phyloP scores from a whole-genome alignment of 2,797 vertebrate genomes.

The Lagorchestes hirsutus region DNA sequence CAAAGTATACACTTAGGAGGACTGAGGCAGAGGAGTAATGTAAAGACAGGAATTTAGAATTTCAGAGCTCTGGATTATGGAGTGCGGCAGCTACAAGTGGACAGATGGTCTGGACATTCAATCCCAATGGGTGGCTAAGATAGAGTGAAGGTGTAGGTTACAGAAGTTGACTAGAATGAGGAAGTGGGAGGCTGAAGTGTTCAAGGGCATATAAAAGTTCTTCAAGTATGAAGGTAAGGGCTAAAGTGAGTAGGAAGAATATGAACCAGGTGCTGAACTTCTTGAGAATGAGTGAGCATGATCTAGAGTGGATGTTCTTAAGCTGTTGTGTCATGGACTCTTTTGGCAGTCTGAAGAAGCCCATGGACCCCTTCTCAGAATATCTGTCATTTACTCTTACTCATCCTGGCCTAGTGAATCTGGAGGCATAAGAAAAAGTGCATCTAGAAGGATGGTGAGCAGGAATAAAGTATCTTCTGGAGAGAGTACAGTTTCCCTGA shows the following conservation, averaged over 20 bases:
- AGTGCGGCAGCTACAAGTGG: background rate
- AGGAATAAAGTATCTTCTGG: background rate
- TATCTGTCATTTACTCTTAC: background rate
- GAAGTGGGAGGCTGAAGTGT: background rate
- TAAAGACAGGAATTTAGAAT: background rate
- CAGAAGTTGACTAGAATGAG: background rate
- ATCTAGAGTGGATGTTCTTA: background rate
- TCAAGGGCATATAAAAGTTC: background rate
- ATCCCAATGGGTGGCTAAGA: background rate
- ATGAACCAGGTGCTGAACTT: background rate
- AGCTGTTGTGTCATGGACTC: background rate
- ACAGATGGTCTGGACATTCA: background rate
- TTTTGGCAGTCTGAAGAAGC: background rate
- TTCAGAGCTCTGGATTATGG: background rate
- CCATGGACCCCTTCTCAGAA: background rate
- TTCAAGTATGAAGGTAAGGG: background rate
- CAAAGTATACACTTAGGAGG: background rate
- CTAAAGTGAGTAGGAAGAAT: background rate
- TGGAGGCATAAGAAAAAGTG: background rate
- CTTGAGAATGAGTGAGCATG: background rate
- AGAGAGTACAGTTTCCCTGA: background rate
- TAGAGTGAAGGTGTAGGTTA: too few relatives aligned
- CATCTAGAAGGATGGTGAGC: background rate
- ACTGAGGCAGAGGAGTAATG: background rate
- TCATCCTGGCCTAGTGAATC: background rate